Evolutionary conservation across 1,140 invertebrate species (phyloP).

Genomic region (Chionoecetes opilio): DNA sequence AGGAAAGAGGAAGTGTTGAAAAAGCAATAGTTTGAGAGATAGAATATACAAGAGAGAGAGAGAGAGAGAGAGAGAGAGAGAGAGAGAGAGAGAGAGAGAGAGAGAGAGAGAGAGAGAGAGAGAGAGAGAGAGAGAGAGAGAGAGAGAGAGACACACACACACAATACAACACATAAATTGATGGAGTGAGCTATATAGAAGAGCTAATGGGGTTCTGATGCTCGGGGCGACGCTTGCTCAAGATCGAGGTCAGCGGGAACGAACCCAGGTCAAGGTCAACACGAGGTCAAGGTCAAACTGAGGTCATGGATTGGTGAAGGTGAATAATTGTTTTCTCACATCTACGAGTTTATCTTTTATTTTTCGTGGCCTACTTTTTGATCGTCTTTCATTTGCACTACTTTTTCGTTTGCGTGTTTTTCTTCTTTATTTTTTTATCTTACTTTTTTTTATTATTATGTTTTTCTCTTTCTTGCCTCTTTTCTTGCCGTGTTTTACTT

Average conservation of each 20-base stretch:
- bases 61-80: too few relatives aligned
- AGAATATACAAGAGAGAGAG: too few relatives aligned
- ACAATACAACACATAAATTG: not conserved
- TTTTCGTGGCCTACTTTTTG: not conserved
- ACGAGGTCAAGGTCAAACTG: not conserved
- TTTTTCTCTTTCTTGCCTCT: not conserved
- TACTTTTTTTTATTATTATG: not conserved
- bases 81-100: too few relatives aligned
- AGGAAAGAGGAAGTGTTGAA: too few relatives aligned
- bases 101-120: too few relatives aligned
- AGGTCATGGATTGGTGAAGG: not conserved
- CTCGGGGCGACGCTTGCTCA: too few relatives aligned
- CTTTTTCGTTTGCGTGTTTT: not conserved
- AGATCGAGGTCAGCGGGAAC: not conserved
- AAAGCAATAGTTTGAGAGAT: too few relatives aligned
- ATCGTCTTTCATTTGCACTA: not conserved
- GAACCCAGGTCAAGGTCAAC: not conserved
- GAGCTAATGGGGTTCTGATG: not conserved
- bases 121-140: slow-evolving; percentile 1
- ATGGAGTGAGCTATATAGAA: not conserved
- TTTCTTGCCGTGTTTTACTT: not conserved
- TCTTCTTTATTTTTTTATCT: not conserved
- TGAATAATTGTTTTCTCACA: too few relatives aligned
- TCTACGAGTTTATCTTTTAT: not conserved
- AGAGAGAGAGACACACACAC: not conserved